Evolutionary conservation across 2,888 invertebrate species (phyloP), one percentile per base, ranked within the genome.

Genomic region (Exocentrus adspersus): DNA sequence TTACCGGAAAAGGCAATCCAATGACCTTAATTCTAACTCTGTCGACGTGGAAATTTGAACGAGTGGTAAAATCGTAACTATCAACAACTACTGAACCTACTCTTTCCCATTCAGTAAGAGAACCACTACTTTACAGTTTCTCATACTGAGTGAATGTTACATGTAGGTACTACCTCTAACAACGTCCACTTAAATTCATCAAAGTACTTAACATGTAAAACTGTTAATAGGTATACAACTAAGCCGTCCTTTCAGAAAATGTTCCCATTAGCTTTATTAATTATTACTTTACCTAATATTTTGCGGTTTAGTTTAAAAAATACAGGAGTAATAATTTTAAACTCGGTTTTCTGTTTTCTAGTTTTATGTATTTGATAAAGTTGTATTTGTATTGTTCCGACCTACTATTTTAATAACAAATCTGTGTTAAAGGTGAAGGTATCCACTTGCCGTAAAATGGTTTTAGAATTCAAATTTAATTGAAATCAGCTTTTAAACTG

Each of bases 41-140:
- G 9, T 6, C n/a, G 30, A 6, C 14, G 12, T 12, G 30, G 50
- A 30, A 46, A 50, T 28, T 30, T 50, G 30, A 50, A 50, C 14
- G 50, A 50, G 50, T 6, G 17, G 50, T 28, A 50, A 28, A 50
- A 50, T 20, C 12, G 12, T 12, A n/a, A n/a, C n/a, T n/a, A n/a
- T n/a, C n/a, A n/a, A n/a, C n/a, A n/a, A n/a, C n/a, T n/a, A n/a
- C n/a, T n/a, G n/a, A n/a, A n/a, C n/a, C n/a, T n/a, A n/a, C n/a
- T n/a, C n/a, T 7, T 24, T 24, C 24, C 24, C 24, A 24, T 24
- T 24, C 24, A 24, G 4, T 24, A 24, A 24, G n/a, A n/a, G n/a
- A 24, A 7, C 7, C 4, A 7, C 24, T 14, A 3, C n/a, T 14
- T 37, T n/a, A 10, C 4, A 37, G n/a, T 7, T 14, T 14, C 4